Conservation (phyloP, 2,888 invertebrate species). For the Nephrotoma appendiculata region DNA sequence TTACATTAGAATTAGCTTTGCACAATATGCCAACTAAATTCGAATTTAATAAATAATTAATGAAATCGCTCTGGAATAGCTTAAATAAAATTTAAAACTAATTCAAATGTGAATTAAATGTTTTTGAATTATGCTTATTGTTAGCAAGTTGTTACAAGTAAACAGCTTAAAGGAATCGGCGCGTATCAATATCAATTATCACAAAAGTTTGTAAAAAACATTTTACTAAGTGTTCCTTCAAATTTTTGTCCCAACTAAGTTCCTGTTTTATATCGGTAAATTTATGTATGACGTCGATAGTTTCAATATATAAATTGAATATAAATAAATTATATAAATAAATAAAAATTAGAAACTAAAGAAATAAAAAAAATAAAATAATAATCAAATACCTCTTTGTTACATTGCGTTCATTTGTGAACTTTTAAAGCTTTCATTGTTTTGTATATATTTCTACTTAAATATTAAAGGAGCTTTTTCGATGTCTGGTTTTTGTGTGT, state of each 20-base stretch:
- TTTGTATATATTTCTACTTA: not conserved
- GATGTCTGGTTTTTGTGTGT: not conserved
- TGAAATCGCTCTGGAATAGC: too few species aligned
- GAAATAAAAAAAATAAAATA: not conserved
- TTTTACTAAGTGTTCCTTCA: not conserved
- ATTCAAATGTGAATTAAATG: too few species aligned
- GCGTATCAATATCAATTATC: not conserved
- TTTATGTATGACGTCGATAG: not conserved
- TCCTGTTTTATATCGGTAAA: not conserved
- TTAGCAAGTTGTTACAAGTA: too few species aligned
- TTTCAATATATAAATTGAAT: not conserved
- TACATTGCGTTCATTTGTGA: not conserved
- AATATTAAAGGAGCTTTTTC: not conserved
- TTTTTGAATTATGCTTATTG: too few species aligned
- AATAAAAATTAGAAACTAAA: not conserved
- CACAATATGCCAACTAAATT: too few species aligned
- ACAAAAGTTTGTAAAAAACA: not conserved
- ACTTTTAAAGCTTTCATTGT: not conserved
- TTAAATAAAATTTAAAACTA: too few species aligned
- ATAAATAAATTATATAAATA: not conserved
- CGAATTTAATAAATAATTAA: too few species aligned
- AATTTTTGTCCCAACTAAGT: not conserved
- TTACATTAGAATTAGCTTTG: too few species aligned
- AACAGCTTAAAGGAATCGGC: not conserved
- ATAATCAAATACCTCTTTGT: slow-evolving; percentile 3